A percentile compares a stretch with the other conserved stretches of the same genome.
phyloP scores from a whole-genome alignment of 2,797 vertebrate species.

The Gymnothorax javanicus region DNA sequence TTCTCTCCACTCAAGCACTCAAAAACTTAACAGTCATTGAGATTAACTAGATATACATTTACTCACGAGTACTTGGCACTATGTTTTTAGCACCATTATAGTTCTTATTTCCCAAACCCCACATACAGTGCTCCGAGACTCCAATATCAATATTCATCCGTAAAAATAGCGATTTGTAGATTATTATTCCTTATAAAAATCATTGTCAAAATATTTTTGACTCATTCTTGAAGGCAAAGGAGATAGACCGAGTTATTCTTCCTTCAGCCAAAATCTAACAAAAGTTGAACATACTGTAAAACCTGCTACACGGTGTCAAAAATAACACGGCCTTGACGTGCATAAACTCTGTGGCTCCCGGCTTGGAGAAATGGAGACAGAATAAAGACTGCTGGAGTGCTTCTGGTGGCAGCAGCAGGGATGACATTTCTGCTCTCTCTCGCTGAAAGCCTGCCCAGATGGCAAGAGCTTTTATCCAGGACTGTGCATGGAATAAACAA shows the following conservation, averaged over 20 bases:
- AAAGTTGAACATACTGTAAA: not conserved
- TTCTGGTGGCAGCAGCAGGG: slow-evolving; percentile 3
- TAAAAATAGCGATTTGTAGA: not conserved
- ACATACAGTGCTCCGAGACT: not conserved
- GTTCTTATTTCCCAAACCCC: not conserved
- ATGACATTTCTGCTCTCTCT: not conserved
- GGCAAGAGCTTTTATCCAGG: not conserved
- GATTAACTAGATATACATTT: too few relatives aligned
- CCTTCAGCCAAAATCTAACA: not conserved
- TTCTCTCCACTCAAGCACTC: too few relatives aligned
- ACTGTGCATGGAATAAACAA: not conserved
- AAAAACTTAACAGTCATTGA: too few relatives aligned
- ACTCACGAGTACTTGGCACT: too few relatives aligned
- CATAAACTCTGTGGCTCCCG: not conserved
- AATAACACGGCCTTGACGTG: not conserved
- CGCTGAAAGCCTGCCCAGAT: slow-evolving; percentile 11
- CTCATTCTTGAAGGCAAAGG: not conserved
- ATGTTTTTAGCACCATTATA: not conserved
- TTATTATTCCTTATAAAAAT: not conserved
- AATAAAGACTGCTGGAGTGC: too few relatives aligned
- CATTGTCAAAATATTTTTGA: slow-evolving; percentile 9
- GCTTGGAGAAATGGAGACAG: not conserved
- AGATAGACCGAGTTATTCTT: not conserved
- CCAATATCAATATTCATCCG: not conserved
- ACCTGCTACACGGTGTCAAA: not conserved